Percentiles rank a stretch among this genome's conserved stretches.
phyloP scores from a whole-genome alignment of 2,797 vertebrate genomes.

The Thaleichthys pacificus region DNA sequence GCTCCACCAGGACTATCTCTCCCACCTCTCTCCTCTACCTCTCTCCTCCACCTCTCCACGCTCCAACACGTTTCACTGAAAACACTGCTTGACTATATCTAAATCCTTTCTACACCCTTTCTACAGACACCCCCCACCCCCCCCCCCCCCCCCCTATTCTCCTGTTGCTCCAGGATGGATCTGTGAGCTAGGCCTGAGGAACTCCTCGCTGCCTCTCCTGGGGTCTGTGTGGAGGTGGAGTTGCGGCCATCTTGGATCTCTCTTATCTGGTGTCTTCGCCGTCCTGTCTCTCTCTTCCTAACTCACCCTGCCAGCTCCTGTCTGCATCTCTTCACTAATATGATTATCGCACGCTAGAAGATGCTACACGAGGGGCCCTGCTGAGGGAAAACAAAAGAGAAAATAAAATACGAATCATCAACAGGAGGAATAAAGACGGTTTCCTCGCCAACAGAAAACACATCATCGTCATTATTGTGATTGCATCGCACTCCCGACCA shows the following conservation, averaged over 20 bases:
- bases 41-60: not conserved
- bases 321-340: conserved; percentile 59
- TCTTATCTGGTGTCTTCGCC: conserved; percentile 35
- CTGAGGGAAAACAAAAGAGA: conserved; percentile 34
- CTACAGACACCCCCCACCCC: conserved; percentile 41
- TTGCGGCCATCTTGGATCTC: conserved; percentile 32
- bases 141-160: conserved; percentile 15
- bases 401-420: conserved; percentile 5
- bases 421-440: conserved; percentile 42
- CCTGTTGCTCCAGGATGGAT: conserved; percentile 18
- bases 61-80: too few relatives aligned
- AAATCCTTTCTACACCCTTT: conserved; percentile 11
- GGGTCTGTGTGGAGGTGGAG: conserved; percentile 37
- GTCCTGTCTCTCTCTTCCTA: conserved; percentile 35
- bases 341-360: conserved; percentile 79
- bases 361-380: conserved; percentile 71
- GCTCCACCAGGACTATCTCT: conserved; percentile 21
- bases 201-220: conserved; percentile 33
- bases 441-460: conserved; percentile 59
- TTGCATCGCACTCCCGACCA: conserved; percentile 3
- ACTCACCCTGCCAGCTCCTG: conserved; percentile 35
- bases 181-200: conserved; percentile 5
- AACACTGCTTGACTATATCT: too few relatives aligned
- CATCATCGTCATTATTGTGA: conserved; percentile 36
- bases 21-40: conserved; percentile 46